Evolutionary conservation across 2,888 invertebrate genomes (phyloP).

Genomic region (Halictus quadricinctus): DNA sequence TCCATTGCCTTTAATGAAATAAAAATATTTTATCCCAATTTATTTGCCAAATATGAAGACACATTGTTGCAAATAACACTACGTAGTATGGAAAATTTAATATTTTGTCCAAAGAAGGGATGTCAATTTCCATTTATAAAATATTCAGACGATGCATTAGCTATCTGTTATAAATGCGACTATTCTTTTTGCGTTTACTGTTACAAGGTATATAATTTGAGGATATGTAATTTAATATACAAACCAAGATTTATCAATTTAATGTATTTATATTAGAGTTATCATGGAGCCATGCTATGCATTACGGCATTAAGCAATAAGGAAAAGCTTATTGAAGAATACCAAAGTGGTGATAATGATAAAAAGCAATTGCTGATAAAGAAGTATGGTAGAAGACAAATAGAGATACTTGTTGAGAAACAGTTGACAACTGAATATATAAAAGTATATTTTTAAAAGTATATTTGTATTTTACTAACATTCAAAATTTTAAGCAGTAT

Average conservation of each 20-base stretch:
- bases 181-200: slow-evolving; percentile 74
- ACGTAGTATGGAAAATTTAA: slow-evolving; percentile 67
- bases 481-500: neutral
- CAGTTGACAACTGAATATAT: slow-evolving; percentile 68
- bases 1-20: slow-evolving; percentile 56
- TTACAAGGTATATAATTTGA: slow-evolving; percentile 67
- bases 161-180: slow-evolving; percentile 68
- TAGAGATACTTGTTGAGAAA: slow-evolving; percentile 69
- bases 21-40: slow-evolving; percentile 61
- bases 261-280: slow-evolving; percentile 58
- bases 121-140: slow-evolving; percentile 70
- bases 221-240: neutral
- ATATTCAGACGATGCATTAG: slow-evolving; percentile 65
- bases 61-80: slow-evolving; percentile 61
- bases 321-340: slow-evolving; percentile 63
- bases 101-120: slow-evolving; percentile 69
- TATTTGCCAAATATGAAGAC: slow-evolving; percentile 69
- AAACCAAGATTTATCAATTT: neutral
- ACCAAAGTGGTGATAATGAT: slow-evolving; percentile 56
- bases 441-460: slow-evolving; percentile 58
- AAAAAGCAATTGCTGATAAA: slow-evolving; percentile 62
- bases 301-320: slow-evolving; percentile 51
- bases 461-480: neutral
- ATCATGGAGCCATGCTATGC: slow-evolving; percentile 73
- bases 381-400: slow-evolving; percentile 71